Base-by-base conservation (phyloP, 2,888 invertebrate genomes). In the Acrocyrtus sp. region DNA sequence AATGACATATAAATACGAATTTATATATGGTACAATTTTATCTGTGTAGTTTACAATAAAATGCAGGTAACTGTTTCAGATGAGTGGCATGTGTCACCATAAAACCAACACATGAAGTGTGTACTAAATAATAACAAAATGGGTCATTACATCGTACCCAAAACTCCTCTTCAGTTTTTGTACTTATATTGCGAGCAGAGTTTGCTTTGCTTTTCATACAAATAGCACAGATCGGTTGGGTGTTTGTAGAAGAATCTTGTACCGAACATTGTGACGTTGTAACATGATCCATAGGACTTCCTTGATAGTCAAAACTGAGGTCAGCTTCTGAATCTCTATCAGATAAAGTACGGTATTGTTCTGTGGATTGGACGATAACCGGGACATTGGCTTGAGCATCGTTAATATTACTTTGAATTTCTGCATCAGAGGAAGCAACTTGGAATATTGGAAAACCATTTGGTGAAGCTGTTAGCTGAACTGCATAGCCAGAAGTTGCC, bases 131-230 rank as follows among this genome's bases (percentile, higher is more conserved):
- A 22, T 74, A 74, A 63, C 81, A 81, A 26, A 81, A 72, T 1
- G 81, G 75, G 48, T 78, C 61, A 47, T 69, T 68, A 60, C 81
- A 81, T 1, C 81, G 67, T 21, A 81, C 73, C 81, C 81, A 81
- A 17, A 62, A 65, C 2, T 53, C 39, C 21, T n/a, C 17, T 34
- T 34, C 22, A 50, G 19, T 50, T 26, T 15, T 6, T 10, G n/a
- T 17, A 50, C 12, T 50, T 26, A 15, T n/a, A 17, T 5, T 19
- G 26, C 10, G 17, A 17, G 34, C 10, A 19, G 26, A 15, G n/a
- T 43, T 56, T 4, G 45, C 43, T 6, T 8, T 39, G 10, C 17
- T 45, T n/a, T 17, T 54, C 2, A 17, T 50, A 27, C 77, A 77
- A 51, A 68, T 57, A 19, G 62, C 61, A 39, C 77, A 77, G n/a